phyloP scores from a whole-genome alignment of 2,113 vertebrate species.

The Phoxinus phoxinus region DNA sequence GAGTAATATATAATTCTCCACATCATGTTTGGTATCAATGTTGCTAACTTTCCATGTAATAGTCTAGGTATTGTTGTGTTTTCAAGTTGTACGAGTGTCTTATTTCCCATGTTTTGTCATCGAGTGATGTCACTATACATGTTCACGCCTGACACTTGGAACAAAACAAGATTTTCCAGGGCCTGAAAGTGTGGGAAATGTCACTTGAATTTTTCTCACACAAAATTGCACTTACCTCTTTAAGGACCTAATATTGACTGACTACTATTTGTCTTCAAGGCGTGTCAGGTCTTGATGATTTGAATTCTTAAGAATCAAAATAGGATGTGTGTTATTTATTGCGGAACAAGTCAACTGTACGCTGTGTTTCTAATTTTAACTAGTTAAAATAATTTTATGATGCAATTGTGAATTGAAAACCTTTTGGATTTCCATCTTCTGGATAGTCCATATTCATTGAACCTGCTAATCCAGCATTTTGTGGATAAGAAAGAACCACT shows the following conservation, averaged over 20 bases:
- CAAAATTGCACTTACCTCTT: background rate
- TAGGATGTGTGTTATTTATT: background rate
- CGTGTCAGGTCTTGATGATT: slow-evolving; percentile 46
- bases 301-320: background rate
- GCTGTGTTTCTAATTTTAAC: background rate
- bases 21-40: background rate
- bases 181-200: slow-evolving; percentile 18
- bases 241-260: slow-evolving; percentile 20
- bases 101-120: background rate
- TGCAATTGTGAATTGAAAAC: background rate
- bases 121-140: slow-evolving; percentile 4
- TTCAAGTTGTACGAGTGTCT: background rate
- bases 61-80: background rate
- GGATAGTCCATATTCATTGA: background rate
- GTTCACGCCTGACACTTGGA: slow-evolving; percentile 37
- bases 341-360: background rate
- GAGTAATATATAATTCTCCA: background rate
- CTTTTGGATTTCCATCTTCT: background rate
- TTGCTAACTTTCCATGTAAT: background rate
- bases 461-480: background rate
- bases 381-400: background rate
- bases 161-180: background rate
- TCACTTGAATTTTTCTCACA: slow-evolving; percentile 15
- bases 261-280: slow-evolving; percentile 33
- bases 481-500: background rate